Evolutionary conservation across 2,797 vertebrate species (phyloP), one percentile per base, ranked within the genome.

Genomic region (Darevskia nairensis): DNA sequence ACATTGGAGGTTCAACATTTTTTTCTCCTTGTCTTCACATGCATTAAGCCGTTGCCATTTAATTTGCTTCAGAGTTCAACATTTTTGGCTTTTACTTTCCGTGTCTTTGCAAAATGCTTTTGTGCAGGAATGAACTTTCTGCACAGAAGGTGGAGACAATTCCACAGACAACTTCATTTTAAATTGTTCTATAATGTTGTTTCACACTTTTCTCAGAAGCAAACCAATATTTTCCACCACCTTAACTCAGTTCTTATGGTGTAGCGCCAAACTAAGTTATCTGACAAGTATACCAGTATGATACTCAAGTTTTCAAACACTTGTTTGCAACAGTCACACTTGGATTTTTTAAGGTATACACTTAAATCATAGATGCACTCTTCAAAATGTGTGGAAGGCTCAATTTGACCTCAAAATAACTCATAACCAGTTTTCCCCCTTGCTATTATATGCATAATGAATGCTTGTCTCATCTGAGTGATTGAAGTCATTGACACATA

Each of bases 371-470:
- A 35, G 8, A 11, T 29, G 15, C 15, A 13, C 3, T 39, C 32
- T 41, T 61, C 44, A 87, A 27, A 64, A 82, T 81, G 86, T 80
- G 27, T 61, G 15, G 23, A 44, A 39, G 1, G 1, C n/a, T 80
- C 90, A 88, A 41, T 44, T 0, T 82, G n/a, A 69, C 11, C 11
- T 50, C 74, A n/a, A 94, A 93, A 92, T 91, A 79, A 94, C 92
- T 8, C 50, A 71, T 2, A 79, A 7, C 27, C 82, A 85, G 90
- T 55, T 85, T 77, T 92, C 91, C 87, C 89, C 76, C 94, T 78
- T 3, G 71, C 85, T 90, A 94, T 86, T 81, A 91, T 83, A 91
- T 84, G 35, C 79, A 92, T 82, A 92, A 84, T 46, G 94, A 88
- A 89, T 93, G 86, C 74, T 29, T 91, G 90, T 66, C 84, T 83